Percentiles rank a stretch among this genome's conserved stretches.
Evolutionary conservation across 2,113 vertebrate species (phyloP).

Genomic region (Protobothrops flavoviridis): DNA sequence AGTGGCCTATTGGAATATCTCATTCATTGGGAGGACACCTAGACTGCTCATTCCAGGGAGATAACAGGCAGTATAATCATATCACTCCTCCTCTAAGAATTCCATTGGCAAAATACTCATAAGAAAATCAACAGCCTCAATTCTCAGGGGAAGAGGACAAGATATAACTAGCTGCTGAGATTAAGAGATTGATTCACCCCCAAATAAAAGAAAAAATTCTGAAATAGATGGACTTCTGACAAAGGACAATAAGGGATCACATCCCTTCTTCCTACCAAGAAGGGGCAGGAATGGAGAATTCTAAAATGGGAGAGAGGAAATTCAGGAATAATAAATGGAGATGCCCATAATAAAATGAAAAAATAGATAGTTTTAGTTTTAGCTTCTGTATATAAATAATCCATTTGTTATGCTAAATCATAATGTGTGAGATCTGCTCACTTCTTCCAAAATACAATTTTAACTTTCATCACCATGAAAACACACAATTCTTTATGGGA

Average conservation of each 20-base stretch:
- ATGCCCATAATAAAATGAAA: background rate
- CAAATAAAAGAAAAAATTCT: background rate
- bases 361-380: background rate
- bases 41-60: background rate
- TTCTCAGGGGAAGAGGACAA: background rate
- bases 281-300: background rate
- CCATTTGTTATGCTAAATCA: background rate
- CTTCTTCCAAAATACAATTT: background rate
- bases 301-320: background rate
- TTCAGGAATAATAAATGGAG: background rate
- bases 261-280: background rate
- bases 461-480: background rate
- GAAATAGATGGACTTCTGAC: background rate
- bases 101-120: background rate
- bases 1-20: background rate
- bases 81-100: background rate
- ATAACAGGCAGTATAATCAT: background rate
- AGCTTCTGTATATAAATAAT: background rate
- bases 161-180: background rate
- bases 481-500: background rate
- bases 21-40: background rate
- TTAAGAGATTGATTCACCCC: background rate
- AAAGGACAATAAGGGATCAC: background rate
- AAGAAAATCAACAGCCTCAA: background rate
- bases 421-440: background rate